Percentiles rank a stretch among this genome's conserved stretches.
Evolutionary conservation across 2,113 vertebrate species (phyloP).

Genomic region (Enhydra lutris): DNA sequence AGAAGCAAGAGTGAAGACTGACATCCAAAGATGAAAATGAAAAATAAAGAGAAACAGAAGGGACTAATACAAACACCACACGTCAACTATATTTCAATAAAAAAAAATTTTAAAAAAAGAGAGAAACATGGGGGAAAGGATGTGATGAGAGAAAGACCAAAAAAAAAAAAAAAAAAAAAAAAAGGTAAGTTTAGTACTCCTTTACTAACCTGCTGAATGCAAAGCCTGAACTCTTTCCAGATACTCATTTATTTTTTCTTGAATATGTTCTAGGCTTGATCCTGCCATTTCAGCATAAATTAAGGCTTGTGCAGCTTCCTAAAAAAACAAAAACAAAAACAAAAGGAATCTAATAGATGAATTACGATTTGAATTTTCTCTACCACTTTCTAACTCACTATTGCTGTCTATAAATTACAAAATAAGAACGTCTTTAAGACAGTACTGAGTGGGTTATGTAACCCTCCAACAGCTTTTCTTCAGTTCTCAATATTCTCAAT

Average conservation of each 20-base stretch:
- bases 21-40: neutral
- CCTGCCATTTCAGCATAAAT: conserved; percentile 98
- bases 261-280: conserved; percentile 94
- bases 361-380: conserved; percentile 31
- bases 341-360: neutral
- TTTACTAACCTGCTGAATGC: conserved; percentile 89
- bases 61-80: neutral
- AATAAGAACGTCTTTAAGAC: neutral
- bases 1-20: neutral
- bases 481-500: neutral
- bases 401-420: conserved; percentile 6
- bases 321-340: conserved; percentile 54
- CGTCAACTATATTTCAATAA: neutral
- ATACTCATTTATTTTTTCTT: conserved; percentile 97
- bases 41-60: neutral
- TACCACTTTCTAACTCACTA: conserved; percentile 1
- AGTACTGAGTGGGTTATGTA: neutral
- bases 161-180: neutral
- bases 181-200: conserved; percentile 12
- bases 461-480: neutral
- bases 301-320: conserved; percentile 96
- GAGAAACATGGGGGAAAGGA: neutral
- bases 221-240: conserved; percentile 95
- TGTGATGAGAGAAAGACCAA: neutral
- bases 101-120: neutral